Percentiles rank a stretch among this genome's conserved stretches.
Conservation (phyloP, 1,140 invertebrate genomes). For the Drosophila cardini region DNA sequence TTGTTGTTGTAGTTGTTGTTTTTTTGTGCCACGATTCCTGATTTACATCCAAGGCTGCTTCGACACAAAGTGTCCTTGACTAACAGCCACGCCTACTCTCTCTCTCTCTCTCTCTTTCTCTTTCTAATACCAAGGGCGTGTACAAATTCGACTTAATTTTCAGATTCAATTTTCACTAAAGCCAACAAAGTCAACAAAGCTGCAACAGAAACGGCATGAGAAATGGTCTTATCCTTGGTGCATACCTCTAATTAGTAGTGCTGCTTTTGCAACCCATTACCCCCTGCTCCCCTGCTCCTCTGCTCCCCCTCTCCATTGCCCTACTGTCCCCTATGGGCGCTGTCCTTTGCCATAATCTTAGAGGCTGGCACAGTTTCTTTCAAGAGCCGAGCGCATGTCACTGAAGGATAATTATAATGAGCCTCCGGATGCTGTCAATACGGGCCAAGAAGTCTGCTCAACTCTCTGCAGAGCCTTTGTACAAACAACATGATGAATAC, state of each 20-base stretch:
- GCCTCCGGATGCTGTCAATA: conserved; percentile 38
- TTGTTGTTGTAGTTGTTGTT: too few species aligned
- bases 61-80: conserved; percentile 34
- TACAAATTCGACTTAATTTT: conserved; percentile 28
- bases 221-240: conserved; percentile 30
- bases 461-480: not conserved
- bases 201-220: conserved; percentile 22
- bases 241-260: conserved; percentile 41
- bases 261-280: conserved; percentile 2
- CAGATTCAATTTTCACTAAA: conserved; percentile 38
- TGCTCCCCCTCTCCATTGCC: not conserved
- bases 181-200: conserved; percentile 25
- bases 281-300: too few species aligned
- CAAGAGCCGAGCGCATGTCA: conserved; percentile 13
- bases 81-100: not conserved
- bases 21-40: not conserved
- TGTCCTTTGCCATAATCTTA: conserved; percentile 18
- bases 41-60: conserved; percentile 41
- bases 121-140: not conserved
- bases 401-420: conserved; percentile 41
- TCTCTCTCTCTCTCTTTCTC: not conserved
- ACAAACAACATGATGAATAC: conserved; percentile 2
- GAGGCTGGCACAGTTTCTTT: conserved; percentile 9
- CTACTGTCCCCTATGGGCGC: not conserved
- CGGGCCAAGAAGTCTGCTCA: not conserved